phyloP scores from a whole-genome alignment of 2,888 invertebrate genomes.

The Cyclophora punctaria region DNA sequence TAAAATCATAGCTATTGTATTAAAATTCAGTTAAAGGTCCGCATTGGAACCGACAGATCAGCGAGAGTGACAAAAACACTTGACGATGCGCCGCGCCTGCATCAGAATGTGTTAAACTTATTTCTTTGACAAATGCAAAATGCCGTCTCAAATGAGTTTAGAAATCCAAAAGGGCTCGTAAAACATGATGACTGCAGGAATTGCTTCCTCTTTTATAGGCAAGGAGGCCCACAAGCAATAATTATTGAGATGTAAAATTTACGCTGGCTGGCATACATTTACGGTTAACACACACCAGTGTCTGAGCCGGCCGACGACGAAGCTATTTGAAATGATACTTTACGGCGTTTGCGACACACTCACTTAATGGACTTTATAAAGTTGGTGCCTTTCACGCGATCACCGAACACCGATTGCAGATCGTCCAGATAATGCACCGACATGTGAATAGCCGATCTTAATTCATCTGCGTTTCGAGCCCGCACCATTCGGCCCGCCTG shows the following conservation, averaged over 20 bases:
- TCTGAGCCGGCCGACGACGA: conserved; percentile 7
- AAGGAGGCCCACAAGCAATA: conserved; percentile 40
- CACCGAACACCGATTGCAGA: conserved; percentile 24
- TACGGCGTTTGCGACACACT: conserved; percentile 52
- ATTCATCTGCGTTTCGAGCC: conserved; percentile 64
- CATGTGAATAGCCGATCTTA: conserved; percentile 71
- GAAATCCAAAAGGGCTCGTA: conserved; percentile 53
- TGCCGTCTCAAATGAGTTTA: conserved; percentile 45
- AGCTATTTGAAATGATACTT: conserved; percentile 47
- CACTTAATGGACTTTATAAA: conserved; percentile 60
- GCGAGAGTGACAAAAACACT: too few relatives aligned
- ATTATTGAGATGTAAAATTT: conserved; percentile 62
- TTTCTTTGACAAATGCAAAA: conserved; percentile 30
- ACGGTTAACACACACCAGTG: conserved; percentile 31
- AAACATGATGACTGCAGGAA: conserved; percentile 51
- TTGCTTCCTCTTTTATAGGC: conserved; percentile 52
- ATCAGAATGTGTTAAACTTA: too few relatives aligned
- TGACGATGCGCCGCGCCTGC: too few relatives aligned
- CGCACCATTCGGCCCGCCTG: conserved; percentile 41
- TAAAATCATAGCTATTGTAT: too few relatives aligned
- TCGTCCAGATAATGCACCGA: conserved; percentile 47
- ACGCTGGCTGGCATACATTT: conserved; percentile 56
- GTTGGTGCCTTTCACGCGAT: conserved; percentile 57
- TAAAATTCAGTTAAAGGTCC: too few relatives aligned
- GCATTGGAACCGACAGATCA: too few relatives aligned